Evolutionary conservation across 2,888 invertebrate species (phyloP).

Genomic region (Leptopilina syphax): DNA sequence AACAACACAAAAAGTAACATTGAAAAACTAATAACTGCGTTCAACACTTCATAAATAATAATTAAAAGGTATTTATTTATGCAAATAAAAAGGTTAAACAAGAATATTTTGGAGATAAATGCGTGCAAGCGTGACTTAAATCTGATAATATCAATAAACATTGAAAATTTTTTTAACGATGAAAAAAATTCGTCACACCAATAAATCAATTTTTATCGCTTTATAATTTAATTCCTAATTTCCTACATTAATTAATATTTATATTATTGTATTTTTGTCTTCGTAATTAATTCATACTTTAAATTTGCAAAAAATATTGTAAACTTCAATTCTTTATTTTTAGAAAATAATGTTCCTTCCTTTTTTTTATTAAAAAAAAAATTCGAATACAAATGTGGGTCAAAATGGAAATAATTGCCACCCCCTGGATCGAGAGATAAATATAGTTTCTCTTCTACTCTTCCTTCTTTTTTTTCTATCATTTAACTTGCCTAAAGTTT

Average conservation of each 20-base stretch:
- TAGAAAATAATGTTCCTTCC: background rate
- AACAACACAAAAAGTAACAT: slow-evolving; percentile 36
- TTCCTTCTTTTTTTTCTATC: slow-evolving; percentile 13
- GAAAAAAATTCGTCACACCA: background rate
- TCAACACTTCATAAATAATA: slow-evolving; percentile 28
- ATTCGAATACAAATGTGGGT: background rate
- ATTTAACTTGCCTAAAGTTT: background rate
- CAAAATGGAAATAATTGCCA: slow-evolving; percentile 23
- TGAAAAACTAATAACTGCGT: slow-evolving; percentile 23
- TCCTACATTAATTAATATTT: too few relatives aligned
- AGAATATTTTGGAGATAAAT: background rate
- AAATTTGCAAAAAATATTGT: too few relatives aligned
- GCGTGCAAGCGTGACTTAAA: slow-evolving; percentile 21
- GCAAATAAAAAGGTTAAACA: slow-evolving; percentile 6
- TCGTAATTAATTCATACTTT: too few relatives aligned
- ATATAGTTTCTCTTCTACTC: slow-evolving; percentile 14
- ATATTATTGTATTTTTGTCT: too few relatives aligned
- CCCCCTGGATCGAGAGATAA: slow-evolving; percentile 34
- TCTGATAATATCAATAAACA: slow-evolving; percentile 6
- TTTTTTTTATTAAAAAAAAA: background rate
- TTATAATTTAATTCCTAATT: too few relatives aligned
- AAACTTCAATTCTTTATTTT: background rate
- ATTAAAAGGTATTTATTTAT: slow-evolving; percentile 38
- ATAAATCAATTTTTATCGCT: background rate
- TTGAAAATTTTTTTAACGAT: background rate